phyloP scores from a whole-genome alignment of 1,140 invertebrate species.

The Colletes gigas region DNA sequence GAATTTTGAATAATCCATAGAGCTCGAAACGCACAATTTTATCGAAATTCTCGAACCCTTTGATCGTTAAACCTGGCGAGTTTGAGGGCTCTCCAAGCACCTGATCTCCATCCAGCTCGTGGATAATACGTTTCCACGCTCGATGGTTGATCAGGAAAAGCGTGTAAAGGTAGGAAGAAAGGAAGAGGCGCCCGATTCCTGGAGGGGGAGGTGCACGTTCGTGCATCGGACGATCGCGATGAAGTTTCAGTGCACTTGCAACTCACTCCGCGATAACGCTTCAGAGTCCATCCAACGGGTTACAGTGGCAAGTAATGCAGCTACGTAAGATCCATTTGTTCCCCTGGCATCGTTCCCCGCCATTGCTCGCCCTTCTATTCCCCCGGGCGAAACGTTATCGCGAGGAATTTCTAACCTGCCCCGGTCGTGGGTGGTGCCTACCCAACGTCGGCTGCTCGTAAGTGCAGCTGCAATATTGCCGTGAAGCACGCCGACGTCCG shows the following conservation, averaged over 20 bases:
- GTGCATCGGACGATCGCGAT: conserved; percentile 39
- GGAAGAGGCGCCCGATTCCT: conserved; percentile 10
- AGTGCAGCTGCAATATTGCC: conserved; percentile 41
- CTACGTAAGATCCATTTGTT: conserved; percentile 41
- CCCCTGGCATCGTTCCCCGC: conserved; percentile 33
- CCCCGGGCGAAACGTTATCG: conserved; percentile 26
- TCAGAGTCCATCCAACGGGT: conserved; percentile 30
- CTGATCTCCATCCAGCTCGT: too few relatives aligned
- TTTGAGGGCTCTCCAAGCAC: neutral
- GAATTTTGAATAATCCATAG: too few relatives aligned
- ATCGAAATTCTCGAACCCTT: too few relatives aligned
- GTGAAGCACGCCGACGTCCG: conserved; percentile 28
- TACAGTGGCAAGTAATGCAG: conserved; percentile 38
- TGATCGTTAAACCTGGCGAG: too few relatives aligned
- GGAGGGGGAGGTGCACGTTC: conserved; percentile 8
- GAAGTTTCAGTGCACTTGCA: conserved; percentile 36
- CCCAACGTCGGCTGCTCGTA: conserved; percentile 32
- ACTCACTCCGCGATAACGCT: conserved; percentile 44
- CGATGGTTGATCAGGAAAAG: conserved; percentile 6
- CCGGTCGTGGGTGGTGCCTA: neutral
- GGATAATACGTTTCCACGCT: neutral
- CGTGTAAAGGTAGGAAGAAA: conserved; percentile 11
- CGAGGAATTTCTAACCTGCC: conserved; percentile 21
- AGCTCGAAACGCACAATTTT: too few relatives aligned
- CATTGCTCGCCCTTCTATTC: conserved; percentile 13